These are phyloP conservation scores for Petroica traversi DNA, from an alignment of 2,113 vertebrate genomes.

Conservation along the genomic window DNA sequence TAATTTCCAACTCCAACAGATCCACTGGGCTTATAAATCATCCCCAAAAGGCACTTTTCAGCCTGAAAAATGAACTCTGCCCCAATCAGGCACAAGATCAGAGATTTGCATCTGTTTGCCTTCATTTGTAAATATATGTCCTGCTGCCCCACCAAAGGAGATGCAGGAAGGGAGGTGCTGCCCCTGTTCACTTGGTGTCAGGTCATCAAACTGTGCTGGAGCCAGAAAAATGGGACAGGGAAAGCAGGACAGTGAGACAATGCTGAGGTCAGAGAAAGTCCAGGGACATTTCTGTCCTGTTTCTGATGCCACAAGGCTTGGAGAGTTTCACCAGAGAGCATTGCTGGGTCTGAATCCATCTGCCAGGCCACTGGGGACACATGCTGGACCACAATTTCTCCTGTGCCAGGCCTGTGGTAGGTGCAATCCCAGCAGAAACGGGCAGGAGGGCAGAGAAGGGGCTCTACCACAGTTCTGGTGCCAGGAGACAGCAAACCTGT, in stretches of 20 bases:
- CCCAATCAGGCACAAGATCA: neutral
- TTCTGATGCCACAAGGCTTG: neutral
- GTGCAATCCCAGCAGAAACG: neutral
- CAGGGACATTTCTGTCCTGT: neutral
- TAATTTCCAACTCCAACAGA: slow-evolving; percentile 53
- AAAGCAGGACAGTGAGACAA: accelerated
- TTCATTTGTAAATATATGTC: neutral
- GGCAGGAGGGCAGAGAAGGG: neutral
- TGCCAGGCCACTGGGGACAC: neutral
- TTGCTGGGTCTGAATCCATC: neutral
- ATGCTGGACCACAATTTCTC: accelerated
- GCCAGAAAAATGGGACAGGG: neutral
- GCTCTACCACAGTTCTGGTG: neutral
- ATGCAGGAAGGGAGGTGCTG: neutral
- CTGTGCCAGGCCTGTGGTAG: accelerated
- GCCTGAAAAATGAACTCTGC: slow-evolving; percentile 43
- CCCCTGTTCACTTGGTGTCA: accelerated
- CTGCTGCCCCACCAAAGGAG: neutral
- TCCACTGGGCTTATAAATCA: slow-evolving; percentile 42
- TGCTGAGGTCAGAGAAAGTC: neutral
- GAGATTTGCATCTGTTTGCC: slow-evolving; percentile 24
- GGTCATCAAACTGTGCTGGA: neutral
- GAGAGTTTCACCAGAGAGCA: neutral
- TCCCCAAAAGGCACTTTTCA: neutral
- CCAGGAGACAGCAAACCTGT: neutral